A percentile compares a stretch with the other conserved stretches of the same genome.
Evolutionary conservation across 2,888 invertebrate species (phyloP).

Genomic region (Agrochola circellaris): DNA sequence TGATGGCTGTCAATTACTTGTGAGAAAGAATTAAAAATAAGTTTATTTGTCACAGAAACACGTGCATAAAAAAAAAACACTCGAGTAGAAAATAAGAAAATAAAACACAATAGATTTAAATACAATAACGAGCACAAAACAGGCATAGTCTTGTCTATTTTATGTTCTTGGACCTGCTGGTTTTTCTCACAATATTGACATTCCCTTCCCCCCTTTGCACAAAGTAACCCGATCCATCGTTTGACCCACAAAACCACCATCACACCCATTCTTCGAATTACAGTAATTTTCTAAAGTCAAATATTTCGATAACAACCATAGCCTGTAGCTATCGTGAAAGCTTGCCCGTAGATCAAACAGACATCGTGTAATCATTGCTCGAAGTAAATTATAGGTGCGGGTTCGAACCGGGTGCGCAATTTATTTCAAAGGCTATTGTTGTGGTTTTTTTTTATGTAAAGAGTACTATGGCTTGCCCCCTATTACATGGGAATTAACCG

Average conservation of each 20-base stretch:
- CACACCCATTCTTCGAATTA: constrained; percentile 17
- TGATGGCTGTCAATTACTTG: background rate
- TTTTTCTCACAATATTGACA: background rate
- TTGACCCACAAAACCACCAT: constrained; percentile 7
- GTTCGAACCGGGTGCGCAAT: constrained; percentile 45
- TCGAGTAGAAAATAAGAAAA: too few relatives aligned
- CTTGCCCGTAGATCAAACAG: constrained; percentile 66
- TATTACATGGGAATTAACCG: background rate
- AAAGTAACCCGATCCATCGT: background rate
- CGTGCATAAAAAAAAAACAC: too few relatives aligned
- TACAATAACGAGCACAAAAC: too few relatives aligned
- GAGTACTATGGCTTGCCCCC: background rate
- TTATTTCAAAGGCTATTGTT: constrained; percentile 45
- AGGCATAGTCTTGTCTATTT: too few relatives aligned
- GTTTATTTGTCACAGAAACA: too few relatives aligned
- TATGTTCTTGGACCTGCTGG: background rate
- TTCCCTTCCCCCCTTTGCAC: background rate
- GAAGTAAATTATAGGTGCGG: constrained; percentile 56
- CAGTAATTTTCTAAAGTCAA: constrained; percentile 46
- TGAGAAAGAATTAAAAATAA: too few relatives aligned
- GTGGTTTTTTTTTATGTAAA: constrained; percentile 10
- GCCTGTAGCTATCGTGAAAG: constrained; percentile 48
- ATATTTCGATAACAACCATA: constrained; percentile 28
- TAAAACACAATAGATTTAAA: too few relatives aligned
- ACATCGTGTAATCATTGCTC: constrained; percentile 68